Evolutionary conservation across 2,888 invertebrate genomes (phyloP), one percentile per base, ranked within the genome.

Genomic region (Amblyjoppa proteus): DNA sequence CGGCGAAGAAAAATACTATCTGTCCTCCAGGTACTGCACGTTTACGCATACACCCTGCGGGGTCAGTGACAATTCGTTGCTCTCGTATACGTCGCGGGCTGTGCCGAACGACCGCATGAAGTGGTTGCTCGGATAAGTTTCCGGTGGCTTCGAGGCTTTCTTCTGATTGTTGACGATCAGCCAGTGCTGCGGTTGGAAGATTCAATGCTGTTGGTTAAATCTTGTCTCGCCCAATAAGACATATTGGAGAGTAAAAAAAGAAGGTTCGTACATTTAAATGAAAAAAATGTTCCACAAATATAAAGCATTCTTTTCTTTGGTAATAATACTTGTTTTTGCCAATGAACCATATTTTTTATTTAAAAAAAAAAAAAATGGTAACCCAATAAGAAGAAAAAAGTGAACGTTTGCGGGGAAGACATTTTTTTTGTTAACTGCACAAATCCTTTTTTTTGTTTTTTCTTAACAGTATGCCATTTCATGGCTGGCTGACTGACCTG

Each of bases 41-140:
- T 91, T 91, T 85, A 90, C 86, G 88, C 89, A 90, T 83, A 89
- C 86, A 25, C 85, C 86, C 64, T 70, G 83, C 3, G 89, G 87
- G 31, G 64, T 75, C 34, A 85, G 38, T 2, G 87, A 88, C 45
- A 89, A 78, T 81, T 87, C 87, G 80, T 85, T 77, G 70, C 88
- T 86, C 28, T 84, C 68, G 82, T 77, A 87, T 38, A 90, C 87
- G 28, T 88, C 85, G 13, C 78, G 71, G n/a, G 88, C 84, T 45
- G 76, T 81, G 16, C 13, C 69, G 81, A 85, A 89, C 4, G 81
- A 80, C 49, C 82, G 69, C 76, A 77, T 87, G 73, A 89, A 89
- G 16, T 77, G 68, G 56, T 69, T 77, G 78, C 87, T 84, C 61
- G 88, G 77, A 76, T 87, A 86, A 31, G 58, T 76, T 68, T 66